These are phyloP conservation scores for Pimephales promelas DNA, from an alignment of 2,113 vertebrate species.

Conservation along the genomic window DNA sequence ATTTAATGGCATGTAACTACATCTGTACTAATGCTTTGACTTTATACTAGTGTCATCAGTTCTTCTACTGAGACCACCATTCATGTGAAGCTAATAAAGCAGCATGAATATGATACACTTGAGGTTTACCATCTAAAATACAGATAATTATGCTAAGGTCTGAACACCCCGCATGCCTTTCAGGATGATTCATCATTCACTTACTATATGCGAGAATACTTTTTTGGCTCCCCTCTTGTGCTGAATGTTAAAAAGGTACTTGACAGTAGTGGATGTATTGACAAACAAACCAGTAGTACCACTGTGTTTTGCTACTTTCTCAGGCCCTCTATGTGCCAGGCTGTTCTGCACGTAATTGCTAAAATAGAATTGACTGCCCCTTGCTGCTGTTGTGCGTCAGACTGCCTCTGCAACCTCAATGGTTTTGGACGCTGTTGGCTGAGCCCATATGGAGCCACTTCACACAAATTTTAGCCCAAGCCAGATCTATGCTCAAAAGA, in stretches of 20 bases:
- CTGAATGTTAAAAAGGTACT: neutral
- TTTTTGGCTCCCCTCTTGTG: neutral
- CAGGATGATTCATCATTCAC: conserved; percentile 2
- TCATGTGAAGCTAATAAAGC: conserved; percentile 11
- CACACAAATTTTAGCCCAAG: conserved; percentile 52
- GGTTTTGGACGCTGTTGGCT: conserved; percentile 57
- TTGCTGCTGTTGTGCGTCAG: conserved; percentile 58
- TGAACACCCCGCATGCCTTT: conserved; percentile 20
- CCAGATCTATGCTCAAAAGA: conserved; percentile 49
- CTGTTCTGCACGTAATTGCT: conserved; percentile 36
- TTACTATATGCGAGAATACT: neutral
- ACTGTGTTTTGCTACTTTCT: neutral
- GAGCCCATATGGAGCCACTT: conserved; percentile 58
- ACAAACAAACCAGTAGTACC: neutral
- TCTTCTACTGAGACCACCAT: neutral
- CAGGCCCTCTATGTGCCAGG: neutral
- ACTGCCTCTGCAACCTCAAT: conserved; percentile 51
- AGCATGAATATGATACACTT: conserved; percentile 16
- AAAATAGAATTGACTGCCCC: conserved; percentile 36
- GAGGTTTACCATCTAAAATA: conserved; percentile 27
- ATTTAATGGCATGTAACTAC: conserved; percentile 38
- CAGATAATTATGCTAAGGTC: neutral
- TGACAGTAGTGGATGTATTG: neutral
- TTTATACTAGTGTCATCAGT: conserved; percentile 12
- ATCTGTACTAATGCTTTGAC: conserved; percentile 26